These are phyloP conservation scores for Ceramica pisi DNA, from an alignment of 2,888 invertebrate species.

Conservation along the genomic window DNA sequence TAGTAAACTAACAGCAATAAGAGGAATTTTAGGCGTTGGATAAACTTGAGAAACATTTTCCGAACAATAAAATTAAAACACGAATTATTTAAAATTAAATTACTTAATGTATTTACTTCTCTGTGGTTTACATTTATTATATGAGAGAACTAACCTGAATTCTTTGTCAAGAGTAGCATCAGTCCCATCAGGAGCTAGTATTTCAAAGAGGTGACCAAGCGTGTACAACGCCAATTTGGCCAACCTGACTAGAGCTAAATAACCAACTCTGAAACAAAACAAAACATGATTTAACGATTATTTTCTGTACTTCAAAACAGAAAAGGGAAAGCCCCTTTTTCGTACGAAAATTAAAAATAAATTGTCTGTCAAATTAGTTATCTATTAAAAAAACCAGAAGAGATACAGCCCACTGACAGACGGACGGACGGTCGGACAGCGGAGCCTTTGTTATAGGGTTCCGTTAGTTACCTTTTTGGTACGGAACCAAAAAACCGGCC, in stretches of 20 bases:
- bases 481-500: too few relatives aligned
- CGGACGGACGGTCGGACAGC: too few relatives aligned
- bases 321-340: neutral
- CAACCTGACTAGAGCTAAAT: constrained; percentile 96
- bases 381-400: neutral
- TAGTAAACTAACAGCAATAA: neutral
- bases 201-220: constrained; percentile 95
- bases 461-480: too few relatives aligned
- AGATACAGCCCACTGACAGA: too few relatives aligned
- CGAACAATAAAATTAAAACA: too few relatives aligned
- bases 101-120: constrained; percentile 9
- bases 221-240: constrained; percentile 97
- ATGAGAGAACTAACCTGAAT: constrained; percentile 76
- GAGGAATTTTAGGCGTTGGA: neutral
- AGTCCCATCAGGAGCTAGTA: constrained; percentile 89
- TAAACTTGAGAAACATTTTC: neutral
- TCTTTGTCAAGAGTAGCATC: constrained; percentile 84
- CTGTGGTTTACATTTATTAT: neutral
- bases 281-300: neutral
- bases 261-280: constrained; percentile 93
- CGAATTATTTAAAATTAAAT: neutral
- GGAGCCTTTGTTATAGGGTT: too few relatives aligned
- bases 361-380: neutral
- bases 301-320: neutral
- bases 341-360: neutral